Base-by-base conservation (phyloP, 1,140 invertebrate species). In the Nixonia krombeini region DNA sequence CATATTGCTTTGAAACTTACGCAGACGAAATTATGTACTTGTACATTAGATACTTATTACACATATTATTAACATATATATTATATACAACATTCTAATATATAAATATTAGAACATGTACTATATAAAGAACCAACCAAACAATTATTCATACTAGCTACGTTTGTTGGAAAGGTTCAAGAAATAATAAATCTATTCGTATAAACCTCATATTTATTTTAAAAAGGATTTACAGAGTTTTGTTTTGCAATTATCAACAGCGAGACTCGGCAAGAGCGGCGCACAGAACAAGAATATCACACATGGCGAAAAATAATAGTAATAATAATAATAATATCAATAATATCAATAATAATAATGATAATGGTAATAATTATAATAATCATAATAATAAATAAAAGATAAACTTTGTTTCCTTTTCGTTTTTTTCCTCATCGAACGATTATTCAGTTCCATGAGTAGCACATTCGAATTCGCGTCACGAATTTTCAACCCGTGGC, bases 181-280 rank as follows among this genome's bases (percentile, higher is more conserved):
- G n/a, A n/a, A n/a, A n/a, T n/a, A n/a, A n/a, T n/a, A n/a, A n/a
- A n/a, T n/a, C n/a, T n/a, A n/a, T 7, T 77, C 55, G 71, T 85
- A 85, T 82, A 85, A 85, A 85, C 80, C 79, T 84, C 82, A 82
- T 83, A 84, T 85, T 84, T 85, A 84, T 84, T 75, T 85, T 80
- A 82, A 84, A 85, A 85, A 84, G 80, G 80, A 85, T 85, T 82
- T 84, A 85, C 83, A 85, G 76, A 79, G 73, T 81, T 83, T 80
- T 83, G 72, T 83, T 37, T 84, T 84, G 79, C 75, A 82, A 82
- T 76, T 81, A 79, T 84, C 81, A 84, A 85, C 81, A 83, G 81
- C 80, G 76, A 84, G 75, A 85, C 79, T 83, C 76, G 76, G 76
- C 77, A 83, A 84, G 80, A 84, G 77, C 73, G 76, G 77, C 80